phyloP scores from a whole-genome alignment of 2,888 invertebrate genomes.

The Bruchidius siliquastri region DNA sequence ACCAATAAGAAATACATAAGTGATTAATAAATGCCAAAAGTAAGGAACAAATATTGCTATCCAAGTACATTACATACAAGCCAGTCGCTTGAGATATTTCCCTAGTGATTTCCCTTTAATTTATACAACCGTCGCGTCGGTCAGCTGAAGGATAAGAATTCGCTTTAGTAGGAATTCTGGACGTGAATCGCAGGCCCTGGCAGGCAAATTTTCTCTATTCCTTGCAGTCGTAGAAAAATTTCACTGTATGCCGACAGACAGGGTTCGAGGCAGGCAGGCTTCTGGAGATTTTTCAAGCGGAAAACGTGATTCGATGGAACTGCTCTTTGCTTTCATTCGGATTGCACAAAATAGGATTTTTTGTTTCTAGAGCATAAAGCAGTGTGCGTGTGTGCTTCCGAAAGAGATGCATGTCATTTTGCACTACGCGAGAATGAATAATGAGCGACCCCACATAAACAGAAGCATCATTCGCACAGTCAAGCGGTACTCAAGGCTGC shows the following conservation, averaged over 20 bases:
- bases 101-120: slow-evolving; percentile 10
- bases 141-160: slow-evolving; percentile 14
- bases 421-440: too few relatives aligned
- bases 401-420: too few relatives aligned
- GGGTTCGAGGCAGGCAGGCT: not conserved
- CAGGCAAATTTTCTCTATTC: not conserved
- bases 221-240: not conserved
- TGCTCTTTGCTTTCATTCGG: not conserved
- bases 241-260: not conserved
- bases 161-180: slow-evolving; percentile 16
- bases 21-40: too few relatives aligned
- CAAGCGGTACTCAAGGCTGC: too few relatives aligned
- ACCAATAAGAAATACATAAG: too few relatives aligned
- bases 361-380: not conserved
- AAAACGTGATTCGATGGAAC: not conserved
- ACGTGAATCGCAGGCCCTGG: slow-evolving; percentile 14
- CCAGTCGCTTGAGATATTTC: not conserved
- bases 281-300: not conserved
- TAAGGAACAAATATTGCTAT: not conserved
- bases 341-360: not conserved
- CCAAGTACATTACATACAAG: not conserved
- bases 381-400: too few relatives aligned
- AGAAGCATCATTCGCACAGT: too few relatives aligned
- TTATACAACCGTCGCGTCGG: slow-evolving; percentile 16
- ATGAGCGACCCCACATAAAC: too few relatives aligned